A percentile compares a stretch with the other conserved stretches of the same genome.
phyloP scores from a whole-genome alignment of 2,888 invertebrate genomes.

The Apocheima hispidaria region DNA sequence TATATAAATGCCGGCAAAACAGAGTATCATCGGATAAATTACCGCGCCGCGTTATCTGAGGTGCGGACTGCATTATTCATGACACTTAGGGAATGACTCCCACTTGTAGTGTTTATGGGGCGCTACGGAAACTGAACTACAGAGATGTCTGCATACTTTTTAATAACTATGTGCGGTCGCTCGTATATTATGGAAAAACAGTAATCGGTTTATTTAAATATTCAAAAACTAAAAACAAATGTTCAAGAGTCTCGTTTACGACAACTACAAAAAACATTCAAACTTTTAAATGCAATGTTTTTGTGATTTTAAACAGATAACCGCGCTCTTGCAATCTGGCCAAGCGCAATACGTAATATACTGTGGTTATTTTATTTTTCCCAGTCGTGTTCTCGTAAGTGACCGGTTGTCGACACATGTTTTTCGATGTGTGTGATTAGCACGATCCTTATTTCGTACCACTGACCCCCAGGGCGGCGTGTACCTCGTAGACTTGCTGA shows the following conservation, averaged over 20 bases:
- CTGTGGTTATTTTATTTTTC: too few relatives aligned
- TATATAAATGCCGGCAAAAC: slow-evolving; percentile 33
- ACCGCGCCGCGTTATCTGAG: slow-evolving; percentile 60
- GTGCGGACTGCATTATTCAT: slow-evolving; percentile 74
- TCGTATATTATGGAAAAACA: neutral
- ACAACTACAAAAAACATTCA: too few relatives aligned
- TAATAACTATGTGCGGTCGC: slow-evolving; percentile 9
- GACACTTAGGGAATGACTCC: slow-evolving; percentile 65
- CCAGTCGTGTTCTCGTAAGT: neutral
- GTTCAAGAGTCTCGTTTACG: neutral
- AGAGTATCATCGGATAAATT: slow-evolving; percentile 62
- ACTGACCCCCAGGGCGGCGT: slow-evolving; percentile 90
- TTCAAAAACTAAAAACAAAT: too few relatives aligned
- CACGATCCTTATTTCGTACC: neutral
- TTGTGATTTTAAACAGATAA: too few relatives aligned
- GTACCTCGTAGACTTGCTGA: slow-evolving; percentile 94
- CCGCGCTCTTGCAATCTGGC: too few relatives aligned
- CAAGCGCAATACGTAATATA: too few relatives aligned
- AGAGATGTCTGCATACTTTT: slow-evolving; percentile 5
- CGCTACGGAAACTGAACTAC: slow-evolving; percentile 10
- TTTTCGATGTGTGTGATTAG: too few relatives aligned
- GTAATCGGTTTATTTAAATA: too few relatives aligned
- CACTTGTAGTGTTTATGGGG: slow-evolving; percentile 40
- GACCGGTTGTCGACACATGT: neutral
- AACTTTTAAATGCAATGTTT: too few relatives aligned